Percentiles rank a stretch among this genome's conserved stretches.
Conservation (phyloP, 2,113 vertebrate genomes). For the Paralichthys olivaceus region DNA sequence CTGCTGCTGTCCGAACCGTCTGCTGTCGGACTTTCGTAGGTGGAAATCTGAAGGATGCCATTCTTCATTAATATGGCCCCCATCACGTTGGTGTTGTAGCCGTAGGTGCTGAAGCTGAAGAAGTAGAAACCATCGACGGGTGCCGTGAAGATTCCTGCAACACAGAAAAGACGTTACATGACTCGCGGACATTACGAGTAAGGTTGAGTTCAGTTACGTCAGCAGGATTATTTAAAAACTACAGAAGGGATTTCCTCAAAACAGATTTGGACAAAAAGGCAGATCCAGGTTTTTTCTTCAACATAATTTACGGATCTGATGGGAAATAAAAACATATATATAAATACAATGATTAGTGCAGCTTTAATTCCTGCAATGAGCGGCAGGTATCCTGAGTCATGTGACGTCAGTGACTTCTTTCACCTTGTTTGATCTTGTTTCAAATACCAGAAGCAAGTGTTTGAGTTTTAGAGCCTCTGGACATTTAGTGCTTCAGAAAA, state of each 20-base stretch:
- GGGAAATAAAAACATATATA: no score
- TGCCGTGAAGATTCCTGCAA: conserved; percentile 63
- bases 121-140: conserved; percentile 48
- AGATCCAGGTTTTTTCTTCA: no score
- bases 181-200: no score
- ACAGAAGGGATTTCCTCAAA: no score
- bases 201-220: no score
- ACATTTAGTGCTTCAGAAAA: not conserved
- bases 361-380: no score
- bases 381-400: no score
- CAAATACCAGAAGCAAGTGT: conserved; percentile 2
- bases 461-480: not conserved
- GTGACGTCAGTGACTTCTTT: not conserved
- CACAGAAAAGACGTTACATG: not conserved
- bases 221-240: no score
- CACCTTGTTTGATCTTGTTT: conserved; percentile 12
- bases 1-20: conserved; percentile 34
- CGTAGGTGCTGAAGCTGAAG: conserved; percentile 57
- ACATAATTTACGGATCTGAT: no score
- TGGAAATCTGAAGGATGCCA: conserved; percentile 11
- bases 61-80: conserved; percentile 53
- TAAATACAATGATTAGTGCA: no score
- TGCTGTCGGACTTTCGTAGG: not conserved
- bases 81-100: conserved; percentile 38
- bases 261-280: no score